A percentile compares a stretch with the other conserved stretches of the same genome.
Conservation (phyloP, 2,797 vertebrate genomes). For the Adelosebastes latens region DNA sequence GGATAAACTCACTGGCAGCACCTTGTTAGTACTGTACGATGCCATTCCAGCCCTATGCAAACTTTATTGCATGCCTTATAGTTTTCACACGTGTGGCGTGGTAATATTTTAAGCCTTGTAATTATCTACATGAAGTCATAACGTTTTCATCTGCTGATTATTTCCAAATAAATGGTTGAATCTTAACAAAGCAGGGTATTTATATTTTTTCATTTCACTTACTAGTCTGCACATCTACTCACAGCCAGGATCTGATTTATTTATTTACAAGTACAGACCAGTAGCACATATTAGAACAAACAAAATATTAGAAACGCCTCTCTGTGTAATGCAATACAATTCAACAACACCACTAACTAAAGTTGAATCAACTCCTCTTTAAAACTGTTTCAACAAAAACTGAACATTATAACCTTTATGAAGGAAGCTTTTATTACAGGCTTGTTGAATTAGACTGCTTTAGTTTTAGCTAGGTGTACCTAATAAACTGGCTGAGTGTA, state of each 20-base stretch:
- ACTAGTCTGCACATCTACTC: neutral
- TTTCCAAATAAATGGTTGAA: constrained; percentile 65
- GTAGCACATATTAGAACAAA: neutral
- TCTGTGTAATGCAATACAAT: too few species aligned
- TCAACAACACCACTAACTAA: neutral
- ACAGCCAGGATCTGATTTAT: neutral
- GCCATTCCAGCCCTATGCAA: constrained; percentile 67
- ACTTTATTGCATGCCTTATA: constrained; percentile 70
- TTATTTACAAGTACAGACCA: neutral
- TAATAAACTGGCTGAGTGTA: neutral
- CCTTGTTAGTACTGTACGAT: constrained; percentile 29
- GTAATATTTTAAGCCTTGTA: constrained; percentile 51
- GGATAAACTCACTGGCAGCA: constrained; percentile 19
- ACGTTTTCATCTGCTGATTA: constrained; percentile 47
- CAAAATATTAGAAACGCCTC: neutral
- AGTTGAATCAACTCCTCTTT: neutral
- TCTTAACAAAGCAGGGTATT: constrained; percentile 1
- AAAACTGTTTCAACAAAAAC: neutral
- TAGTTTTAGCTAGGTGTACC: neutral
- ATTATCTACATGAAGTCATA: constrained; percentile 35
- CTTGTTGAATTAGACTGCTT: neutral
- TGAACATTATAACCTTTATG: neutral
- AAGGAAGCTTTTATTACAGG: neutral
- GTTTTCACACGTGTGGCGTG: constrained; percentile 25
- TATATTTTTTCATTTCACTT: neutral